These are phyloP conservation scores for Anomalospiza imberbis DNA, from an alignment of 2,797 vertebrate species.

Conservation along the genomic window DNA sequence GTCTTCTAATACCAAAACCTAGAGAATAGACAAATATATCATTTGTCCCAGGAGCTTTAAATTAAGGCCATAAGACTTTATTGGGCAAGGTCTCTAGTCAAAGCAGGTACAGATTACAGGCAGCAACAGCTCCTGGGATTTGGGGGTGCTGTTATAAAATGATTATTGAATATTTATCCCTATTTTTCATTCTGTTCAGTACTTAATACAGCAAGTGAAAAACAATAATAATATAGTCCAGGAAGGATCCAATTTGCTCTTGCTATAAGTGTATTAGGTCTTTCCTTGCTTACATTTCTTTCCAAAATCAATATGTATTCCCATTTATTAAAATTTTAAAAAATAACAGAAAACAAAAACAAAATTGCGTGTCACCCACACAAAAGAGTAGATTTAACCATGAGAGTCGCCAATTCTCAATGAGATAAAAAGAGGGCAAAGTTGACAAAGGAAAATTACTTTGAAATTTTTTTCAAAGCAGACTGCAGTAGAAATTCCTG, in stretches of 20 bases:
- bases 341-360: too few species aligned
- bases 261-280: background rate
- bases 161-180: background rate
- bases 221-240: background rate
- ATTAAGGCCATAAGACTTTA: background rate
- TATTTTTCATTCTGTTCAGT: background rate
- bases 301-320: background rate
- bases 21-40: background rate
- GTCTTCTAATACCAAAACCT: background rate
- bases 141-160: background rate
- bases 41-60: background rate
- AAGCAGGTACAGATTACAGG: background rate
- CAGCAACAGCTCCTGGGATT: background rate
- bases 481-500: background rate
- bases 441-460: background rate
- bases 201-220: background rate
- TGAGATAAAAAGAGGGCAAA: background rate
- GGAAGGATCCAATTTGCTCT: background rate
- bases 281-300: background rate
- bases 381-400: background rate
- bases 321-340: background rate
- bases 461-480: background rate
- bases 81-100: background rate
- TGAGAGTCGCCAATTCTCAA: background rate
- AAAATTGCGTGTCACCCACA: rapidly evolving